Evolutionary conservation across 2,113 vertebrate genomes (phyloP).

Genomic region (Channa argus): DNA sequence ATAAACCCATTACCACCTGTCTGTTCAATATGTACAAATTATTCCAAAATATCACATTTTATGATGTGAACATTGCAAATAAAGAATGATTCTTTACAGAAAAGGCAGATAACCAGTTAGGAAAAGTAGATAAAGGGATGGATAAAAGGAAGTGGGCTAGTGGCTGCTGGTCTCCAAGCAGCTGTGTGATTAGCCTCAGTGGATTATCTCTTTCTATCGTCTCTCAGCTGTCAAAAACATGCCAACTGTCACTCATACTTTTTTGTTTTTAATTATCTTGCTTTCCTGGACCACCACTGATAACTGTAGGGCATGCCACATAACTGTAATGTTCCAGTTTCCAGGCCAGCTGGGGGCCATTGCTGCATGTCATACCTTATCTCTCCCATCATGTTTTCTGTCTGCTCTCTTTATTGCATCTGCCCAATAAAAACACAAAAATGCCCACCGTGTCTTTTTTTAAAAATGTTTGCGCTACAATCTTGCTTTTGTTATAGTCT

Average conservation of each 20-base stretch:
- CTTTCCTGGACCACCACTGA: too few relatives aligned
- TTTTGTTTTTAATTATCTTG: too few relatives aligned
- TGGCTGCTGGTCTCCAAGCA: constrained; percentile 35
- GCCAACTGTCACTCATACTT: too few relatives aligned
- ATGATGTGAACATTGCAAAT: neutral
- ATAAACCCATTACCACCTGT: constrained; percentile 21
- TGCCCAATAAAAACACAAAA: too few relatives aligned
- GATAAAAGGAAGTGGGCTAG: constrained; percentile 15
- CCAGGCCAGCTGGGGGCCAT: too few relatives aligned
- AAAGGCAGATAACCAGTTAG: neutral
- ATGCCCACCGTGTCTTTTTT: neutral
- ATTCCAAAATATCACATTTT: neutral
- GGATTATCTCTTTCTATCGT: constrained; percentile 34
- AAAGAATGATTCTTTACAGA: neutral
- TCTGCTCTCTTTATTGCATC: too few relatives aligned
- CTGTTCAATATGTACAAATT: neutral
- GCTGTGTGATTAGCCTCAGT: constrained; percentile 55
- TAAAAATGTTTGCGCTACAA: neutral
- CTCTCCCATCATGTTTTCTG: too few relatives aligned
- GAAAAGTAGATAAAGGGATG: neutral
- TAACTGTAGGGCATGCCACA: too few relatives aligned
- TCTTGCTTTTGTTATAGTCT: neutral
- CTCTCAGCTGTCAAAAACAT: constrained; percentile 6
- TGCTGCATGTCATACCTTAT: too few relatives aligned
- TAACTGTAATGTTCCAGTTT: too few relatives aligned